phyloP scores from a whole-genome alignment of 2,888 invertebrate genomes.

The Synanthedon myopaeformis region DNA sequence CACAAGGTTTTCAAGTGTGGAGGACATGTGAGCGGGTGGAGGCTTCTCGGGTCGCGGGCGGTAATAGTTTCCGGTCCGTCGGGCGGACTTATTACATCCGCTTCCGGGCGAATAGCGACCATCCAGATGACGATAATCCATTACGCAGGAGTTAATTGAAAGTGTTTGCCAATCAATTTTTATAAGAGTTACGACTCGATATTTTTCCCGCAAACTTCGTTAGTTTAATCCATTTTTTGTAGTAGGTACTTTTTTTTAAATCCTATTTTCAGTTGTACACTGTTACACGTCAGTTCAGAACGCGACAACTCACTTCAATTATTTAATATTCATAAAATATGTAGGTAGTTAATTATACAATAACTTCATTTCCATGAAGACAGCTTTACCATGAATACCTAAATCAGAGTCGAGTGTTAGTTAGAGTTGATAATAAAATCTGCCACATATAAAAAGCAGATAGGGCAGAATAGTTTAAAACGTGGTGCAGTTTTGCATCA shows the following conservation, averaged over 20 bases:
- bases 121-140: constrained; percentile 28
- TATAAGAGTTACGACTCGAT: constrained; percentile 11
- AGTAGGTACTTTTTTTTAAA: too few species aligned
- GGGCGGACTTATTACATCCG: constrained; percentile 40
- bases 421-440: too few species aligned
- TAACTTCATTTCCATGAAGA: too few species aligned
- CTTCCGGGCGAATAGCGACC: constrained; percentile 26
- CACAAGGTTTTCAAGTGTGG: not conserved
- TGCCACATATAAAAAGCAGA: too few species aligned
- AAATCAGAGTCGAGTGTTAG: too few species aligned
- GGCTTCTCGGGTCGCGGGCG: not conserved
- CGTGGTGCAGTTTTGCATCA: constrained; percentile 9
- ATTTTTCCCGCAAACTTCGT: constrained; percentile 4
- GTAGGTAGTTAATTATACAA: too few species aligned
- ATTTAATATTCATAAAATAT: too few species aligned
- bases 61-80: constrained; percentile 43
- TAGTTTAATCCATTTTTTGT: too few species aligned
- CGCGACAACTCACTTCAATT: too few species aligned
- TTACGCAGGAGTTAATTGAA: constrained; percentile 36
- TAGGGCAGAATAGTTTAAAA: not conserved
- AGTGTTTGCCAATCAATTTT: constrained; percentile 28
- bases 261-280: too few species aligned
- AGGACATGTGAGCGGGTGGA: not conserved
- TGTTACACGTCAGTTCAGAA: too few species aligned
- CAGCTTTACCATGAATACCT: too few species aligned